These are phyloP conservation scores for Clarias pachynema DNA, from an alignment of 2,797 vertebrate species.

Conservation along the genomic window DNA sequence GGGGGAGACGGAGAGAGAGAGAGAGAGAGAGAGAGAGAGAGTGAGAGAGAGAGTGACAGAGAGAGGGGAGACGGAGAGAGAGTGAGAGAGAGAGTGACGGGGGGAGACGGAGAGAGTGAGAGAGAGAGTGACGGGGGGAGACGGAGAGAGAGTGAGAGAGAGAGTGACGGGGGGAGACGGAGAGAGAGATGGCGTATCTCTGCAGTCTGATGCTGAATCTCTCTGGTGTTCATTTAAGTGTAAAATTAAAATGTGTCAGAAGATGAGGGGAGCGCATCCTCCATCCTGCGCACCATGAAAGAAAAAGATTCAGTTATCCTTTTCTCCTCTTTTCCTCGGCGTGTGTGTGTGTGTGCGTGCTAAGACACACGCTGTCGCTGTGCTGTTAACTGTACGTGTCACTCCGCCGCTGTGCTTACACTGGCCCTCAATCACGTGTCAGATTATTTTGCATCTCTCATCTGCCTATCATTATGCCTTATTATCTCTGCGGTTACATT, in stretches of 20 bases:
- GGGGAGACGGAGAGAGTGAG: not conserved
- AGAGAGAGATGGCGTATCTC: constrained; percentile 33
- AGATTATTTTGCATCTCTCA: constrained; percentile 57
- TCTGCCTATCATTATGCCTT: constrained; percentile 55
- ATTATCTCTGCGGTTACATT: constrained; percentile 55
- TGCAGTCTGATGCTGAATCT: constrained; percentile 62
- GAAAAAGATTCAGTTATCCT: constrained; percentile 45
- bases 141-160: not conserved
- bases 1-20: no score
- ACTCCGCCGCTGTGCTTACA: constrained; percentile 45
- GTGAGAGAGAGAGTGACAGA: not conserved
- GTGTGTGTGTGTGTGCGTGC: not conserved
- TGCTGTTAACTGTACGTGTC: constrained; percentile 46
- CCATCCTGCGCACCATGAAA: constrained; percentile 33
- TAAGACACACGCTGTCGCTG: constrained; percentile 2
- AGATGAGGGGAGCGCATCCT: constrained; percentile 42
- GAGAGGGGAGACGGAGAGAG: not conserved
- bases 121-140: not conserved
- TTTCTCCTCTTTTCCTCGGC: constrained; percentile 24
- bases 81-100: not conserved
- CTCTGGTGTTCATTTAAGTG: constrained; percentile 69
- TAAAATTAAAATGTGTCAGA: constrained; percentile 67
- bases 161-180: not conserved
- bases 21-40: no score
- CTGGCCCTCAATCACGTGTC: constrained; percentile 55